Conservation (phyloP, 1,140 invertebrate genomes). For the Caenorhabditis remanei region DNA sequence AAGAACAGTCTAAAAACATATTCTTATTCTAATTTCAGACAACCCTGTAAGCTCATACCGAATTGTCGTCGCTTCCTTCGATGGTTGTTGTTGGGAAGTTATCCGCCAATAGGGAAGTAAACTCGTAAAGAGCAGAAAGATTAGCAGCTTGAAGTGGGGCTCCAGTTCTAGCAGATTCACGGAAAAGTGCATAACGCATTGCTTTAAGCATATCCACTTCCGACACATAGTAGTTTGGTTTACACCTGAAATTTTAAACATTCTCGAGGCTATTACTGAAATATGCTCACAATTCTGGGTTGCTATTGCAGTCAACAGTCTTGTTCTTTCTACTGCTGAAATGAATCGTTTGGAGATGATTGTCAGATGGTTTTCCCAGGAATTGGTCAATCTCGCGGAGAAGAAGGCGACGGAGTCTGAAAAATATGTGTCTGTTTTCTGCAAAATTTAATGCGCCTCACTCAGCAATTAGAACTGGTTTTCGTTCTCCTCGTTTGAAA, state of each 20-base stretch:
- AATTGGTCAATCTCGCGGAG: slow-evolving; percentile 67
- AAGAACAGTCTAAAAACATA: slow-evolving; percentile 37
- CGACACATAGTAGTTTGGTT: slow-evolving; percentile 64
- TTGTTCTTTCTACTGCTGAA: slow-evolving; percentile 65
- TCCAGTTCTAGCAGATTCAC: slow-evolving; percentile 66
- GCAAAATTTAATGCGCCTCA: background rate
- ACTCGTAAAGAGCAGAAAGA: slow-evolving; percentile 66
- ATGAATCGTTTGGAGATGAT: slow-evolving; percentile 55
- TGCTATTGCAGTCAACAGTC: slow-evolving; percentile 59
- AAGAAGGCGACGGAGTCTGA: slow-evolving; percentile 67
- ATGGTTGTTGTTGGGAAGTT: slow-evolving; percentile 58
- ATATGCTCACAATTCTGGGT: slow-evolving; percentile 63
- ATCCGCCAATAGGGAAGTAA: slow-evolving; percentile 62
- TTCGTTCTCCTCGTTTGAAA: slow-evolving; percentile 65
- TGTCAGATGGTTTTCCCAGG: slow-evolving; percentile 34
- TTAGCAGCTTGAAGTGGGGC: slow-evolving; percentile 63
- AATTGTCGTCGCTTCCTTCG: slow-evolving; percentile 16
- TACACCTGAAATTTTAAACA: slow-evolving; percentile 62
- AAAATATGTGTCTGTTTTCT: background rate
- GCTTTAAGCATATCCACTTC: slow-evolving; percentile 69
- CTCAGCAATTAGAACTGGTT: slow-evolving; percentile 66
- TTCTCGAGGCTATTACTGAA: background rate
- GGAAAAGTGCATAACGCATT: slow-evolving; percentile 66
- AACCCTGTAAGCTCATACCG: background rate
- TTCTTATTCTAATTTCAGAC: background rate